phyloP scores from a whole-genome alignment of 30 jellyfish, hydroid and myxozoan species.

The Pelagia noctiluca region DNA sequence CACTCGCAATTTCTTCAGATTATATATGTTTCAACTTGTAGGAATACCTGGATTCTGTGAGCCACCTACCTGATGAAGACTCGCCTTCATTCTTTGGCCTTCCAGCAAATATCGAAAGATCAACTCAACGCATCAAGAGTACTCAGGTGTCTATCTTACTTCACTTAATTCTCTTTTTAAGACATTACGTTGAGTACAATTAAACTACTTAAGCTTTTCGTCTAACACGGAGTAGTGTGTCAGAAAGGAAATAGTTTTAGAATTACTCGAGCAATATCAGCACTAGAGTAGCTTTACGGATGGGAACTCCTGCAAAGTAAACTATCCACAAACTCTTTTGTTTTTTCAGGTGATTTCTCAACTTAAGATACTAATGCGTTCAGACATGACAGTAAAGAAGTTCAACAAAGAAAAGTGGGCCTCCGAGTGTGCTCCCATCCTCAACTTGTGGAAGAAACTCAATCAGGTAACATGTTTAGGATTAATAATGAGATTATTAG shows the following conservation, averaged over 20 bases:
- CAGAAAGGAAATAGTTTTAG: too few species aligned
- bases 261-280: too few species aligned
- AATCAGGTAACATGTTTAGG: slow-evolving; percentile 97
- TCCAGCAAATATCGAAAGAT: slow-evolving; percentile 93
- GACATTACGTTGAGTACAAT: too few species aligned
- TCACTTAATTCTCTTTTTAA: too few species aligned
- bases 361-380: slow-evolving; percentile 85
- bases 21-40: too few species aligned
- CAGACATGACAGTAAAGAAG: slow-evolving; percentile 81
- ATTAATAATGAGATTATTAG: too few species aligned
- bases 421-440: slow-evolving; percentile 91
- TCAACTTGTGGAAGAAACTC: slow-evolving; percentile 92
- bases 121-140: slow-evolving; percentile 89
- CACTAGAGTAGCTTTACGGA: too few species aligned
- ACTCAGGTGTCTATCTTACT: slow-evolving; percentile 67
- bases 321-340: background rate
- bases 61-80: slow-evolving; percentile 95
- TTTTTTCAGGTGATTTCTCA: slow-evolving; percentile 81
- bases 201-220: too few species aligned
- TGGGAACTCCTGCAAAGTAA: too few species aligned
- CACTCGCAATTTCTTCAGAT: too few species aligned
- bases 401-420: slow-evolving; percentile 98
- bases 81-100: slow-evolving; percentile 88
- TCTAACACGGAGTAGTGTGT: too few species aligned
- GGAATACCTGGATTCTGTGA: slow-evolving; percentile 76